Percentiles rank a stretch among this genome's conserved stretches.
Conservation (phyloP, 2,797 vertebrate genomes). For the Sebastes glaucus region DNA sequence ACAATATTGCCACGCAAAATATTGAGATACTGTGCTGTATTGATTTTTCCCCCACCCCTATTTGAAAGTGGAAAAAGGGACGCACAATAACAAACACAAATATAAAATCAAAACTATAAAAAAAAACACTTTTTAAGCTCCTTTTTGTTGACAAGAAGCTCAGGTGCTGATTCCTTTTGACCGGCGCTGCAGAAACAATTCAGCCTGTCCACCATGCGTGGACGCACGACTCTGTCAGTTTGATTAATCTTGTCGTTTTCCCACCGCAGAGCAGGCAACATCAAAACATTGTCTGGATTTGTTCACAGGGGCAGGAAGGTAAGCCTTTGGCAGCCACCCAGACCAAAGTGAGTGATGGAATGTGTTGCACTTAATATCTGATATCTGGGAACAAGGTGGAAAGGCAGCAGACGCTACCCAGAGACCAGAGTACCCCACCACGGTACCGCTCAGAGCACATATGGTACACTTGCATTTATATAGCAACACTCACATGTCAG, state of each 20-base stretch:
- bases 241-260: constrained; percentile 46
- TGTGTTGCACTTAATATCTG: constrained; percentile 49
- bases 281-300: constrained; percentile 48
- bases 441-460: background rate
- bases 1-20: no score
- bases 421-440: constrained; percentile 17
- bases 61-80: constrained; percentile 13
- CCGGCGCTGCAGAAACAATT: constrained; percentile 10
- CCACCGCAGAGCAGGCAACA: constrained; percentile 17
- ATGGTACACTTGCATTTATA: no score
- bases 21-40: no score
- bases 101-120: background rate
- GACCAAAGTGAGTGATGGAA: constrained; percentile 52
- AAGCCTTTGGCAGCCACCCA: constrained; percentile 42
- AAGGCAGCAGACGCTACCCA: constrained; percentile 13
- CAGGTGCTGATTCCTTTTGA: background rate
- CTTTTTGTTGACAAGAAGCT: constrained; percentile 6
- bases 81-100: background rate
- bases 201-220: background rate
- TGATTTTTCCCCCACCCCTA: no score
- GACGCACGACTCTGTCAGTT: constrained; percentile 13
- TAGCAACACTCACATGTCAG: no score
- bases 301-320: constrained; percentile 59
- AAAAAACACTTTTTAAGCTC: background rate
- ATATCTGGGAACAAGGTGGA: constrained; percentile 34